Conservation (phyloP, 2,797 vertebrate genomes). For the Staurois parvus region DNA sequence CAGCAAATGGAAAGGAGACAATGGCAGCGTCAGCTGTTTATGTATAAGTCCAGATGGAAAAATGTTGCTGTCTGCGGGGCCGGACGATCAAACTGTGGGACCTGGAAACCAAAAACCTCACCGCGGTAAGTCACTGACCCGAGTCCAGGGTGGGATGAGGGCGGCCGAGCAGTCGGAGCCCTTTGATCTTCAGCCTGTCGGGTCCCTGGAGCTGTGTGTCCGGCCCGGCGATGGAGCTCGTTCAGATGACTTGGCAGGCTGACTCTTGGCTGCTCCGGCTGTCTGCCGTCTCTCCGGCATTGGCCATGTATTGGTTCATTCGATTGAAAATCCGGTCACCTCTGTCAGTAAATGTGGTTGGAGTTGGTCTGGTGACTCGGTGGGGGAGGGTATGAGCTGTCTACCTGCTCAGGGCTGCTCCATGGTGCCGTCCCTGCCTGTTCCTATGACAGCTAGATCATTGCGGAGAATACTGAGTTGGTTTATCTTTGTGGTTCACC, state of each 20-base stretch:
- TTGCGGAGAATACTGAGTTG: background rate
- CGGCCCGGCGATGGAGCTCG: no score
- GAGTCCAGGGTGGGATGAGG: background rate
- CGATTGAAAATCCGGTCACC: no score
- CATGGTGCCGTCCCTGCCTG: background rate
- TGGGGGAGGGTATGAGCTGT: background rate
- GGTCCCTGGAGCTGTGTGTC: no score
- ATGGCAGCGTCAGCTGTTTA: constrained; percentile 86
- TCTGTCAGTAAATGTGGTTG: no score
- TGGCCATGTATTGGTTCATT: no score
- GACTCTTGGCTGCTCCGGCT: no score
- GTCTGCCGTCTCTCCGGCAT: background rate
- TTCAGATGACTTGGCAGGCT: no score
- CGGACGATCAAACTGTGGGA: constrained; percentile 97
- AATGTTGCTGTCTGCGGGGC: constrained; percentile 93
- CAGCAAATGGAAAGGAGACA: constrained; percentile 98
- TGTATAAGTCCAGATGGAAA: constrained; percentile 96
- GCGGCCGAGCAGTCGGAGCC: no score
- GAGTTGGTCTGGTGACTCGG: no score
- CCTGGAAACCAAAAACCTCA: constrained; percentile 96
- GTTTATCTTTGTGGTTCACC: background rate
- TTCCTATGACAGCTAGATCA: background rate
- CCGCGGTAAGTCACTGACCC: constrained; percentile 82
- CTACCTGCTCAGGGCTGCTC: background rate
- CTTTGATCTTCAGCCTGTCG: no score